Base-by-base conservation (phyloP, 2,113 vertebrate genomes). In the Datnioides undecimradiatus region DNA sequence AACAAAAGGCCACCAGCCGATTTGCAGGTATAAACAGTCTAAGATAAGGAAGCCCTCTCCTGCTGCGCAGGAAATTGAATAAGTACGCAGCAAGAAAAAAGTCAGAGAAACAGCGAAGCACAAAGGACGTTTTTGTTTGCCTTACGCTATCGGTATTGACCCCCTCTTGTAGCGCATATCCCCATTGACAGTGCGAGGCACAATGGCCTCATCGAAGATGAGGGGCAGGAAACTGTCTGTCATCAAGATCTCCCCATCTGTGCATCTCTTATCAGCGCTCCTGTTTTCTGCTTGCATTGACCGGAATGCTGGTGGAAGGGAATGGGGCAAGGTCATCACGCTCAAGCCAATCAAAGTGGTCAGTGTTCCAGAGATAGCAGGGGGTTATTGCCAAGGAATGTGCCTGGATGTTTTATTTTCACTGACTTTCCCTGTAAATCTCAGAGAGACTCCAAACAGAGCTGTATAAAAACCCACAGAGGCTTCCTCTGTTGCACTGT, bases 101-200 rank as follows among this genome's bases (percentile, higher is more conserved):
- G 76, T 87, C 74, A 38, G 48, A 65, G 77, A 83, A 88, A 87
- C 66, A 59, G 77, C n/a, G 4, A 34, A 64, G 84, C 88, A 94
- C 92, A 94, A 93, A 93, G 92, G 87, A 80, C n/a, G 48, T 75
- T 90, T 90, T 94, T 94, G 93, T 95, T 93, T 93, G 88, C 88
- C 80, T 80, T 82, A 75, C 59, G 66, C 80, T 91, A 90, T 93
- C 88, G 67, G 86, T 80, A 76, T 80, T 90, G 89, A 89, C 90
- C 88, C 65, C 76, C 60, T 85, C 87, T 59, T 91, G 86, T 90
- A 88, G 87, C 71, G 5, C 58, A 74, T 89, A 85, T 84, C 77
- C 83, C 74, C 59, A 76, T 60, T 70, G 90, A 93, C 76, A 67
- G 69, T 73, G 55, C 60, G 4, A 67, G 76, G 87, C 81, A 89